Evolutionary conservation across 2,888 invertebrate genomes (phyloP).

Genomic region (Prenolepis imparis): DNA sequence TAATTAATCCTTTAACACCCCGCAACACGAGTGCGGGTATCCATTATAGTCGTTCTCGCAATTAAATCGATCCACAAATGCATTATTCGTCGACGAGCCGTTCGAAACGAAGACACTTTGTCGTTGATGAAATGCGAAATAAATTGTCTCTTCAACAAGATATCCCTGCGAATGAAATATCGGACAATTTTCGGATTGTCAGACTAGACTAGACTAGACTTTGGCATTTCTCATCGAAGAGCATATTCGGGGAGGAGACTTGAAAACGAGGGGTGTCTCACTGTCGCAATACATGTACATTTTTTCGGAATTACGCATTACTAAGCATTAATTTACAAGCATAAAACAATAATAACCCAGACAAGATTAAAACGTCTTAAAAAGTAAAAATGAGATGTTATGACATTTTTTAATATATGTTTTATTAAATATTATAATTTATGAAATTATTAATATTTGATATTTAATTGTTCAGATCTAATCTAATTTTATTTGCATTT

Average conservation of each 20-base stretch:
- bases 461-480: too few relatives aligned
- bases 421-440: too few relatives aligned
- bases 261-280: too few relatives aligned
- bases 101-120: neutral
- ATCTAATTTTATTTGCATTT: too few relatives aligned
- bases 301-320: too few relatives aligned
- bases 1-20: slow-evolving; percentile 27
- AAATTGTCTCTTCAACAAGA: slow-evolving; percentile 4
- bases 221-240: neutral
- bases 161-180: neutral
- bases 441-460: too few relatives aligned
- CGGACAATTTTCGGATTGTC: neutral
- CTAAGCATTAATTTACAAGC: too few relatives aligned
- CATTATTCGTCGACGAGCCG: slow-evolving; percentile 30
- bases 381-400: too few relatives aligned
- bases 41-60: slow-evolving; percentile 21
- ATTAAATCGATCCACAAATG: slow-evolving; percentile 10
- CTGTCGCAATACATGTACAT: too few relatives aligned
- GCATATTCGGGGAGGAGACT: neutral
- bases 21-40: slow-evolving; percentile 5
- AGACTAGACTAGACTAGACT: neutral
- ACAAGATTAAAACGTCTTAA: too few relatives aligned
- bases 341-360: too few relatives aligned
- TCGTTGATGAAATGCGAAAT: slow-evolving; percentile 3
- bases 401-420: too few relatives aligned